phyloP scores from a whole-genome alignment of 92 coral and sea anemone genomes.

The Porites lobata region DNA sequence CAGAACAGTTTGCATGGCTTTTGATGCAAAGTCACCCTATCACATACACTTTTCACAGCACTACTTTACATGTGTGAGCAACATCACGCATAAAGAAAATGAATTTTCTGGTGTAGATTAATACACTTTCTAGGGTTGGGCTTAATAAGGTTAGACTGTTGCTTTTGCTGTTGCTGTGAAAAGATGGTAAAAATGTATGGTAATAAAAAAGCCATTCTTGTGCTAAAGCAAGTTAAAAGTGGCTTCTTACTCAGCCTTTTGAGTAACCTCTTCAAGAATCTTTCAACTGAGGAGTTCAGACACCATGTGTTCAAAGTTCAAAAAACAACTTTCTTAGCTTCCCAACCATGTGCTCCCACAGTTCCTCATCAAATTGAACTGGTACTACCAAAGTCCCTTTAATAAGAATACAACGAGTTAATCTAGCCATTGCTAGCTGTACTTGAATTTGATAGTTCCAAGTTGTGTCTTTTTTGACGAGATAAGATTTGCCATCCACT shows the following conservation, averaged over 20 bases:
- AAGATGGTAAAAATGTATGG: too few species aligned
- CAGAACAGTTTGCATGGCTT: too few species aligned
- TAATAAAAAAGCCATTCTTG: not conserved
- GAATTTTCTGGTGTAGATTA: too few species aligned
- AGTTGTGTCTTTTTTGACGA: not conserved
- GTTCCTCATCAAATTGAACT: conserved; percentile 51
- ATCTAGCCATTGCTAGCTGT: conserved; percentile 38
- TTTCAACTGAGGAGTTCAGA: conserved; percentile 48
- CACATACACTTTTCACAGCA: too few species aligned
- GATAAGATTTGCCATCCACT: conserved; percentile 13
- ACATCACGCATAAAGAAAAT: too few species aligned
- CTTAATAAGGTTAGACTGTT: too few species aligned
- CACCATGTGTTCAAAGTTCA: conserved; percentile 44
- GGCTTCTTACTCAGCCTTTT: not conserved
- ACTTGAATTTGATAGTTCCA: conserved; percentile 56
- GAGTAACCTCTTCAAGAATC: conserved; percentile 11
- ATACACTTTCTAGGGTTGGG: too few species aligned
- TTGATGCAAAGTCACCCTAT: too few species aligned
- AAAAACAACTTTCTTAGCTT: conserved; percentile 53
- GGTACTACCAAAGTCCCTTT: conserved; percentile 58
- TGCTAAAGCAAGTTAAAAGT: not conserved
- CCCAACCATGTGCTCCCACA: conserved; percentile 49
- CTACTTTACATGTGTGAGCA: too few species aligned
- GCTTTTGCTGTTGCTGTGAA: too few species aligned
- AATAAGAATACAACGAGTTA: conserved; percentile 43